These are phyloP conservation scores for Scelioninae gen. 1 DNA, from an alignment of 2,888 invertebrate genomes.

Conservation along the genomic window DNA sequence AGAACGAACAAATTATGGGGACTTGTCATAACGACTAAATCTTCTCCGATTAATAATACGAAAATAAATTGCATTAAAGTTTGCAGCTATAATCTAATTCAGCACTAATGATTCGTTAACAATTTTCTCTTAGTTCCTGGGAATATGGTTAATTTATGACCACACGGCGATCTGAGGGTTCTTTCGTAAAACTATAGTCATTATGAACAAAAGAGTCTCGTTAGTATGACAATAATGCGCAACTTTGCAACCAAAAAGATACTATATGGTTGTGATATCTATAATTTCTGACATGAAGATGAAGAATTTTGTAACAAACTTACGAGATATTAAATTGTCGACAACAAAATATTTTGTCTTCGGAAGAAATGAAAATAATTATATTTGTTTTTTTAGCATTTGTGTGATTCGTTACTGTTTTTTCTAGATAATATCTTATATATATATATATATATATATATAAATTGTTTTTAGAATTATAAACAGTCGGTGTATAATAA, in stretches of 20 bases:
- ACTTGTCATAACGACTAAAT: constrained; percentile 15
- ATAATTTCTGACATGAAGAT: constrained; percentile 39
- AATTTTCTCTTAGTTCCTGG: constrained; percentile 8
- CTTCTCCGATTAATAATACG: not conserved
- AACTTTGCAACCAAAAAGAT: constrained; percentile 35
- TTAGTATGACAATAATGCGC: constrained; percentile 56
- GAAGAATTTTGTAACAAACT: constrained; percentile 32
- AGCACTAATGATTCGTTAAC: not conserved
- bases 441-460: not conserved
- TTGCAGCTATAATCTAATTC: not conserved
- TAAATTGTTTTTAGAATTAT: constrained; percentile 10
- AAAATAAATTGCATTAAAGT: not conserved
- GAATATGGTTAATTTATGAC: constrained; percentile 9
- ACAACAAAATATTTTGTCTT: not conserved
- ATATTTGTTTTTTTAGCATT: not conserved
- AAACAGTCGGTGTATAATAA: not conserved
- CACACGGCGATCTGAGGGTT: constrained; percentile 6
- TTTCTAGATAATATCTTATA: not conserved
- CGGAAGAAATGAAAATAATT: not conserved
- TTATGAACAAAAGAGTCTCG: constrained; percentile 50
- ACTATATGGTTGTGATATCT: constrained; percentile 12
- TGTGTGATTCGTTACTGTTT: constrained; percentile 1
- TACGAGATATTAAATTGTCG: constrained; percentile 6
- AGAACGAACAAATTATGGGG: constrained; percentile 13
- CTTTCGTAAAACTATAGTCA: constrained; percentile 52